Base-by-base conservation (phyloP, 2,797 vertebrate species). In the Eremophila alpestris region DNA sequence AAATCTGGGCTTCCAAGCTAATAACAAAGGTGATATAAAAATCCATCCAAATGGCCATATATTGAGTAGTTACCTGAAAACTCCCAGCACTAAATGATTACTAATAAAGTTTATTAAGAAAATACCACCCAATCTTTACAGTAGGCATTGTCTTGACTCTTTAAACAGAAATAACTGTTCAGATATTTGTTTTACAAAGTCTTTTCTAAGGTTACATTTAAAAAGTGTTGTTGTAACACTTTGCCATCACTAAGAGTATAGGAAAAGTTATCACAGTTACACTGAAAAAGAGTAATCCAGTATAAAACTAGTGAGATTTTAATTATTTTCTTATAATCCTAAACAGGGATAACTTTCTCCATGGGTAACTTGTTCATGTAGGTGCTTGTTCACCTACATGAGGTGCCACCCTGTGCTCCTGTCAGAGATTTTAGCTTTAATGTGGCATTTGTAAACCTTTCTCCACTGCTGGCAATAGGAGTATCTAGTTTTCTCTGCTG, bases 381-480 rank as follows among this genome's bases (percentile, higher is more conserved):
- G 36, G n/a, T 86, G 12, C 19, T 64, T 60, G 27, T 51, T 81
- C 40, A 78, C 12, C 34, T 46, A 5, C 15, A 13, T 1, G 13
- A 86, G 36, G 7, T 29, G 34, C 2, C 49, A 49, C 17, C 7
- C 20, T n/a, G 34, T 54, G 38, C 32, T 76, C 24, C 78, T 41
- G 11, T 15, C 27, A 77, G 17, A 63, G 40, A 82, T 40, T 40
- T 38, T 15, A 38, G 38, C 38, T 38, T 38, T 38, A 38, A 38
- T 38, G 38, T 38, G 67, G 10, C 24, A 43, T 49, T 40, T 71
- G 7, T 46, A 65, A 83, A 70, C 7, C 34, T 34, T 52, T 40
- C 78, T 69, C 10, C 9, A 10, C 2, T 26, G 30, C 0, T 30
- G 26, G n/a, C 24, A 78, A 34, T 0, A 40, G 24, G 16, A 64